Evolutionary conservation across 1,140 invertebrate species (phyloP), one percentile per base, ranked within the genome.

Genomic region (Pogonomyrmex californicus): DNA sequence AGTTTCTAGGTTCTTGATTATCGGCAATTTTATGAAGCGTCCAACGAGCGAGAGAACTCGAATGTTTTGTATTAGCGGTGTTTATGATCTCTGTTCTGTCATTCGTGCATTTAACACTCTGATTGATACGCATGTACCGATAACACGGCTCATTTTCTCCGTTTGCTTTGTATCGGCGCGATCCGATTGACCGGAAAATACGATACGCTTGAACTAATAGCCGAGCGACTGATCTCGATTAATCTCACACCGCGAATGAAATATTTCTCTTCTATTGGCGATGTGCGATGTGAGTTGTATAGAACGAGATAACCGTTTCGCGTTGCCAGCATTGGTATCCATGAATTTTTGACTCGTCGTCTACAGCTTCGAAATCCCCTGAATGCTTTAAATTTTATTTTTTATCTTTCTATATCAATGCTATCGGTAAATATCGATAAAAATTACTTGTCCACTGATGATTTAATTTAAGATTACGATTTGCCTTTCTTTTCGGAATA

Each of bases 331-430:
- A 47, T 5, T 38, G 41, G 1, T 78, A 36, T 36, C 1, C 23
- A 7, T 0, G 23, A 62, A 36, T 65, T 63, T 23, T 51, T n/a
- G 23, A 23, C 14, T 44, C n/a, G 7, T 77, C n/a, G 56, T 44
- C 2, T 12, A 44, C n/a, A n/a, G 30, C 14, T 12, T 30, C 23
- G 41, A 77, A 41, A 12, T 77, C 30, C 1, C 3, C 0, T 6
- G 41, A 77, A 60, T 62, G 36, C 17, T 77, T 76, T 5, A 38
- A 17, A 75, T 75, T 76, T 77, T 33, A 77, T 76, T 76, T 44
- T 44, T 30, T 30, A 1, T 33, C 17, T 41, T 33, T 1, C 23
- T 51, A 7, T 6, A 36, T 1, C 36, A 23, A 36, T 12, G 36
- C 17, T n/a, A 36, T 41, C 6, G 30, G 0, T 62, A 75, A 41